Conservation (phyloP, 37 sponge, comb jelly and placozoan genomes). For the Cladorhizidae sp. region DNA sequence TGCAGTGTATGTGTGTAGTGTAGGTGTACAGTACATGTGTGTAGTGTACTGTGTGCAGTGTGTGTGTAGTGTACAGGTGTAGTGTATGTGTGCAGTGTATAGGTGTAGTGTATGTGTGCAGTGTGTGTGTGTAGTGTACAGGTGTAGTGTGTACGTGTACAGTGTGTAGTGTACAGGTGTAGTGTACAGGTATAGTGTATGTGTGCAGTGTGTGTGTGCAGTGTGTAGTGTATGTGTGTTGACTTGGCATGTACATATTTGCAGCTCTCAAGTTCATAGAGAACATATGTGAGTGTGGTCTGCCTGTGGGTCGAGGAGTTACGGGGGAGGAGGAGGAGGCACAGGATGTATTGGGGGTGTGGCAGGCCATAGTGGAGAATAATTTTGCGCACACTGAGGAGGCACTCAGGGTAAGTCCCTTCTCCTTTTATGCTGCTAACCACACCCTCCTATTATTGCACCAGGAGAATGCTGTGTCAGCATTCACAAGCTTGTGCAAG, state of each 20-base stretch:
- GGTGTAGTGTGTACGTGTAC: no score
- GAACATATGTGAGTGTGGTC: constrained; percentile 62
- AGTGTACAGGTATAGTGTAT: no score
- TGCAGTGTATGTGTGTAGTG: no score
- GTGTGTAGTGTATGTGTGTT: no score
- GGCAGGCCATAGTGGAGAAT: constrained; percentile 82
- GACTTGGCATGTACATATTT: not conserved
- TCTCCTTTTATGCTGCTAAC: not conserved
- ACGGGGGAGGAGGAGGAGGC: constrained; percentile 52
- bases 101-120: no score
- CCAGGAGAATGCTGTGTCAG: constrained; percentile 61
- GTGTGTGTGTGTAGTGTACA: no score
- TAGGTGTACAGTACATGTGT: no score
- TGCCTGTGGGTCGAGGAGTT: constrained; percentile 8
- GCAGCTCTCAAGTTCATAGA: constrained; percentile 79
- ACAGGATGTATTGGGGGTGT: constrained; percentile 5
- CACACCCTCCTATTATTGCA: not conserved
- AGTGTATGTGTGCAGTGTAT: no score
- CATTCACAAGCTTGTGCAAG: constrained; percentile 44
- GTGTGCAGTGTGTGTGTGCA: no score
- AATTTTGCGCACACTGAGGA: constrained; percentile 76
- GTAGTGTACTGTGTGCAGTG: no score
- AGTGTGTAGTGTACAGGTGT: no score
- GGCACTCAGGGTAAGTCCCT: constrained; percentile 43
- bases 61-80: no score